Conservation (phyloP, 2,888 invertebrate species). For the Brachypterus glaber region DNA sequence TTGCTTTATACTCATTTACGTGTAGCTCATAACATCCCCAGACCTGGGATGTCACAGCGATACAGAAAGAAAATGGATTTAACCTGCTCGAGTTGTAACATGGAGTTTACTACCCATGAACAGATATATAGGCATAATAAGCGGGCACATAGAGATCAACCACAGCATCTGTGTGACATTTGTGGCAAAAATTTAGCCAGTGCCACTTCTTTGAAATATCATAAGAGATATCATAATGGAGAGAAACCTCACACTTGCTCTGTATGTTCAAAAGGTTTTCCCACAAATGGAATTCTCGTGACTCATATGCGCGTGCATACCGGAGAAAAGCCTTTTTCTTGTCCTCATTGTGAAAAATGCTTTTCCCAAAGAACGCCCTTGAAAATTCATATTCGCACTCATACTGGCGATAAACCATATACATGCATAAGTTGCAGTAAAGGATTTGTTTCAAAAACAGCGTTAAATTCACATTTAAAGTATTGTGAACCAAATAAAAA, state of each 20-base stretch:
- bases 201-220: slow-evolving; percentile 44
- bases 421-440: slow-evolving; percentile 37
- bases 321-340: slow-evolving; percentile 18
- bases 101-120: too few relatives aligned
- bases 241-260: slow-evolving; percentile 41
- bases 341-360: slow-evolving; percentile 20
- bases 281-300: slow-evolving; percentile 50
- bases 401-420: slow-evolving; percentile 45
- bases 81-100: slow-evolving; percentile 31
- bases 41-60: slow-evolving; percentile 36
- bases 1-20: slow-evolving; percentile 46
- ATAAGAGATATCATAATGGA: slow-evolving; percentile 46
- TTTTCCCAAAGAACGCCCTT: slow-evolving; percentile 42
- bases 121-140: slow-evolving; percentile 40
- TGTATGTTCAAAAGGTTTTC: slow-evolving; percentile 44
- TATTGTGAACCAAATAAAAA: too few relatives aligned
- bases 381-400: slow-evolving; percentile 45
- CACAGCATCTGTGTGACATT: slow-evolving; percentile 44
- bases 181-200: slow-evolving; percentile 48
- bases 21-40: slow-evolving; percentile 42
- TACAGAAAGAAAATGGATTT: slow-evolving; percentile 37
- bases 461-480: slow-evolving; percentile 33
- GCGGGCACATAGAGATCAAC: slow-evolving; percentile 33
- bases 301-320: slow-evolving; percentile 47
- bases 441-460: slow-evolving; percentile 41